Evolutionary conservation across 2,888 invertebrate species (phyloP), one percentile per base, ranked within the genome.

Genomic region (Patella caerulea): DNA sequence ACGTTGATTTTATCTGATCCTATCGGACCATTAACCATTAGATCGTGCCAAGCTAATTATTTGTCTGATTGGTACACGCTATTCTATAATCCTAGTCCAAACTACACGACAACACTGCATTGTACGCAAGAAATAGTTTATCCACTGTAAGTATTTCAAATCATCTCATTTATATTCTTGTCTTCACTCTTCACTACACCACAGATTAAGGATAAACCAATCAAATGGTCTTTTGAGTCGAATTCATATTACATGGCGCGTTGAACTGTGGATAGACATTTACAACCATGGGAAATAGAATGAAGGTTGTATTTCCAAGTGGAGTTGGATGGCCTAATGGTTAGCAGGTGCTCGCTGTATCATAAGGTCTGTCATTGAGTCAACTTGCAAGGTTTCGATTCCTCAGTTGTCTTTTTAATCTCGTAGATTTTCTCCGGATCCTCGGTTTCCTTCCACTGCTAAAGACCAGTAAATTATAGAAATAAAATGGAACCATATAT

Each of bases 51-150:
- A 11, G 95, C 96, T 0, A 93, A 94, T 78, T 94, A 94, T 65
- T 93, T 99, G 34, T 95, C 97, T 0, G 99, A 99, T 92, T 99
- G 98, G 98, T 99, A 99, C 91, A 98, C 98, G 0, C 92, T 98
- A 84, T 94, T 99, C 81, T 94, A 97, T 89, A 99, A 99, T 93
- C 99, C 99, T 9, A 95, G 94, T 84, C 97, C 98, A 0, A 96
- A 97, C 92, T 98, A 97, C 92, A 95, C 96, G 78, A 94, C 95
- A 81, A 95, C 95, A 24, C 92, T 98, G 76, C 95, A 97, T 92
- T 99, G 99, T 92, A 98, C 98, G 0, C 98, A 99, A 90, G 99
- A 99, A 93, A 97, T 98, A 78, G 98, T 98, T 0, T 99, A 97
- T 93, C 99, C 99, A 71, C 92, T 99, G 97, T 98, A 94, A 88